phyloP scores from a whole-genome alignment of 2,888 invertebrate genomes.

The Amaurobius ferox region DNA sequence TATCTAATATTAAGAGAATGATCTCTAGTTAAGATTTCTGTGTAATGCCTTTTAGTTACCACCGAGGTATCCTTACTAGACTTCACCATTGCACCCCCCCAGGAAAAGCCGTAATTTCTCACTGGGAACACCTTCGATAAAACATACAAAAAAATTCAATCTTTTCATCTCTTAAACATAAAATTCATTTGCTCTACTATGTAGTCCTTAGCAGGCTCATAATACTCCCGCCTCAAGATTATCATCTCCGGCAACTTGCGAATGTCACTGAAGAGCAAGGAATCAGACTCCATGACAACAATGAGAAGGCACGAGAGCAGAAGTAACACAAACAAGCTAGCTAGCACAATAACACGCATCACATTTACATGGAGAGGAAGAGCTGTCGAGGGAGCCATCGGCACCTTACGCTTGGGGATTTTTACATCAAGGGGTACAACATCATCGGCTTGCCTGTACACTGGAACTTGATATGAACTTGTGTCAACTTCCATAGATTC shows the following conservation, averaged over 20 bases:
- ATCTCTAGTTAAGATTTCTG: no score
- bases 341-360: constrained; percentile 64
- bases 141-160: constrained; percentile 5
- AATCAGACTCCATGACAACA: constrained; percentile 87
- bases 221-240: constrained; percentile 86
- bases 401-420: constrained; percentile 61
- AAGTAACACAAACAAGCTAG: constrained; percentile 83
- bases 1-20: no score
- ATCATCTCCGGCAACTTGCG: constrained; percentile 86
- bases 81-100: background rate
- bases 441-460: constrained; percentile 33
- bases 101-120: background rate
- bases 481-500: constrained; percentile 37
- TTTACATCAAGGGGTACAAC: constrained; percentile 56
- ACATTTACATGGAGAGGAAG: constrained; percentile 70
- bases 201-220: constrained; percentile 89
- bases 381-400: constrained; percentile 57
- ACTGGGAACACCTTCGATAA: background rate
- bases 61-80: no score
- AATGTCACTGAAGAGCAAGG: constrained; percentile 83
- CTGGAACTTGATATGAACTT: constrained; percentile 42
- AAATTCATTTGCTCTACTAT: constrained; percentile 78
- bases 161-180: constrained; percentile 56
- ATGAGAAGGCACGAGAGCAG: constrained; percentile 80
- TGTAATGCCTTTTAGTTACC: no score